Evolutionary conservation across 2,888 invertebrate genomes (phyloP), one percentile per base, ranked within the genome.

Genomic region (Chouioia cunea): DNA sequence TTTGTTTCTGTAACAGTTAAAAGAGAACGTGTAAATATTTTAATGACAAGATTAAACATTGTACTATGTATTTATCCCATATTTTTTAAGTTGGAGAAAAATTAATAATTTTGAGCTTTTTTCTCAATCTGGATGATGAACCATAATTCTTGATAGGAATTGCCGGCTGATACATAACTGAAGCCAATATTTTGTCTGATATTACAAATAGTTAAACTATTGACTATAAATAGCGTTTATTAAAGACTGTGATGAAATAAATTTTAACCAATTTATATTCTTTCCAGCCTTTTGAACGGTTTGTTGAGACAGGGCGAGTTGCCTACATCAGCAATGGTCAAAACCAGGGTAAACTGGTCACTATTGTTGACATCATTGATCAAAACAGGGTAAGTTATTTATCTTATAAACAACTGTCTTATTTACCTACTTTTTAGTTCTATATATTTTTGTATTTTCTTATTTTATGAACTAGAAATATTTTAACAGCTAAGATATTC

Each of bases 231-330:
- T 47, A 47, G 23, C 2, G 6, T 22, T 10, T 44, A 44, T 18
- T 36, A 36, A n/a, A 36, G 4, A 15, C 20, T 43, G 8, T 63
- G 2, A 12, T 14, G 12, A 48, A 43, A 46, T 58, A 14, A 20
- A 20, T 10, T 50, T 6, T 48, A 46, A 18, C 15, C 6, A 23
- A n/a, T 36, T 60, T 77, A 78, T 76, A 65, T 74, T 15, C 71
- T 75, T 86, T 88, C 74, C 82, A 93, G 96, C 93, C 95, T 84
- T 96, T 96, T 89, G 89, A 93, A 83, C 92, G 96, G 87, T 97
- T 94, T 88, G 99, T 99, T 77, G 95, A 99, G 88, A 93, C 97
- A 77, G 99, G 99, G 88, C 95, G 99, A 79, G 94, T 99, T 80
- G 99, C 97, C 88, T 95, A 95, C 86, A 93, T 99, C 80, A 92